Evolutionary conservation across 2,888 invertebrate genomes (phyloP).

Genomic region (Drosophila paramelanica): DNA sequence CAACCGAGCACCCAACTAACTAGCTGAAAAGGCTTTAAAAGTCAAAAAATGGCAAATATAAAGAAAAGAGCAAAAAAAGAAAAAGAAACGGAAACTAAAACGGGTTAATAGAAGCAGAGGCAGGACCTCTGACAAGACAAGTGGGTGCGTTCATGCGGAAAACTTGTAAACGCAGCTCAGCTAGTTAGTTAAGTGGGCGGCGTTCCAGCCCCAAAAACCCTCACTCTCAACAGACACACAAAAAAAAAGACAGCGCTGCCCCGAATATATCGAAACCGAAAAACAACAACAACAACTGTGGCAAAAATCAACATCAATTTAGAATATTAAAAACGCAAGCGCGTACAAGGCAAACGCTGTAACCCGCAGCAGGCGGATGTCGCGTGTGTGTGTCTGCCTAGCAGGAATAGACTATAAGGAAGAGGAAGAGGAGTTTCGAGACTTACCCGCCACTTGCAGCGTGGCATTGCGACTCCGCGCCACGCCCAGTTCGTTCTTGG

Average conservation of each 20-base stretch:
- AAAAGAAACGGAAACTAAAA: slow-evolving; percentile 56
- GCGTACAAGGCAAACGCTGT: slow-evolving; percentile 44
- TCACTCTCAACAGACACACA: slow-evolving; percentile 1
- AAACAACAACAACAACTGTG: slow-evolving; percentile 31
- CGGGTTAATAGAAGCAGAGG: slow-evolving; percentile 70
- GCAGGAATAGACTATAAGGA: background rate
- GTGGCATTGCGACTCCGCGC: slow-evolving; percentile 94
- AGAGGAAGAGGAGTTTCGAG: background rate
- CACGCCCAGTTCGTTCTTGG: slow-evolving; percentile 92
- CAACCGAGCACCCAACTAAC: slow-evolving; percentile 53
- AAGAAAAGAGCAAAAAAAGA: slow-evolving; percentile 6
- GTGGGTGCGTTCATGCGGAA: slow-evolving; percentile 78
- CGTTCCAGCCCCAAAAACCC: slow-evolving; percentile 10
- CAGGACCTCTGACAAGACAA: slow-evolving; percentile 72
- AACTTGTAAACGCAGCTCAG: slow-evolving; percentile 76
- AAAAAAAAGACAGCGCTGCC: slow-evolving; percentile 33
- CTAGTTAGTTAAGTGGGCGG: slow-evolving; percentile 79
- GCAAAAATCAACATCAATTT: slow-evolving; percentile 77
- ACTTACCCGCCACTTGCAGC: slow-evolving; percentile 93
- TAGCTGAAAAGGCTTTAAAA: slow-evolving; percentile 63
- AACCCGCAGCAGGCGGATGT: slow-evolving; percentile 23
- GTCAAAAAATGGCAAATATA: slow-evolving; percentile 51
- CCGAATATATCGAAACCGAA: slow-evolving; percentile 40
- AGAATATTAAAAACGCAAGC: slow-evolving; percentile 77
- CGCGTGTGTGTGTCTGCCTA: slow-evolving; percentile 13